These are phyloP conservation scores for Ophonus ardosiacus DNA, from an alignment of 2,888 invertebrate species.

Conservation along the genomic window DNA sequence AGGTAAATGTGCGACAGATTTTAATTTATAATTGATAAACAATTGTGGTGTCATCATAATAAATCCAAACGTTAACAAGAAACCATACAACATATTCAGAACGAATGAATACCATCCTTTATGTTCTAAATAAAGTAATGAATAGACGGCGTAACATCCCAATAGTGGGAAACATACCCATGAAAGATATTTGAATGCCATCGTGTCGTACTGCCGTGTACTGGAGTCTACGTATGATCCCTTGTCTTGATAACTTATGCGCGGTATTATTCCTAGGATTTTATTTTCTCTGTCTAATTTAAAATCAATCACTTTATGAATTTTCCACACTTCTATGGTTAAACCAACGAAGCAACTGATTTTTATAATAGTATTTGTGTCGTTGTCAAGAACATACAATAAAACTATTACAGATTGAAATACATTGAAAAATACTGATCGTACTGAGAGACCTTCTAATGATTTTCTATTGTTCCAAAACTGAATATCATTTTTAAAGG, in stretches of 20 bases:
- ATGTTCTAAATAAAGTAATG: conserved; percentile 96
- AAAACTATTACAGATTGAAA: conserved; percentile 97
- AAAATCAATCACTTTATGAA: conserved; percentile 95
- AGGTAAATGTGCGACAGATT: conserved; percentile 99
- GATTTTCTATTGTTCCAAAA: conserved; percentile 99
- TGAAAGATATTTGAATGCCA: conserved; percentile 97
- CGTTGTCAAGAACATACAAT: conserved; percentile 98
- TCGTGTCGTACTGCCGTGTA: conserved; percentile 94
- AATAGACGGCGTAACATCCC: conserved; percentile 95
- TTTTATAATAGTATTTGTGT: conserved; percentile 97
- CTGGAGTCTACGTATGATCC: conserved; percentile 97
- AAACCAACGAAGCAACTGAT: conserved; percentile 97
- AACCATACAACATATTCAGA: conserved; percentile 97
- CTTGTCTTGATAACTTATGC: conserved; percentile 91
- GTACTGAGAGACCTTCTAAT: conserved; percentile 96
- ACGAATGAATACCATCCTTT: conserved; percentile 99
- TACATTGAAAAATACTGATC: conserved; percentile 98
- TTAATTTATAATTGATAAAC: conserved; percentile 99
- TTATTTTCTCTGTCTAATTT: conserved; percentile 86
- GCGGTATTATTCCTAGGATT: conserved; percentile 88
- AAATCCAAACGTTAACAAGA: conserved; percentile 98
- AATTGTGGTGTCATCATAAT: conserved; percentile 99
- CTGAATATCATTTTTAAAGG: conserved; percentile 99
- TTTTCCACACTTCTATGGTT: conserved; percentile 99
- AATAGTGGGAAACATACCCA: conserved; percentile 97